These are phyloP conservation scores for Antrozous pallidus DNA, from an alignment of 2,797 vertebrate species.

Conservation along the genomic window DNA sequence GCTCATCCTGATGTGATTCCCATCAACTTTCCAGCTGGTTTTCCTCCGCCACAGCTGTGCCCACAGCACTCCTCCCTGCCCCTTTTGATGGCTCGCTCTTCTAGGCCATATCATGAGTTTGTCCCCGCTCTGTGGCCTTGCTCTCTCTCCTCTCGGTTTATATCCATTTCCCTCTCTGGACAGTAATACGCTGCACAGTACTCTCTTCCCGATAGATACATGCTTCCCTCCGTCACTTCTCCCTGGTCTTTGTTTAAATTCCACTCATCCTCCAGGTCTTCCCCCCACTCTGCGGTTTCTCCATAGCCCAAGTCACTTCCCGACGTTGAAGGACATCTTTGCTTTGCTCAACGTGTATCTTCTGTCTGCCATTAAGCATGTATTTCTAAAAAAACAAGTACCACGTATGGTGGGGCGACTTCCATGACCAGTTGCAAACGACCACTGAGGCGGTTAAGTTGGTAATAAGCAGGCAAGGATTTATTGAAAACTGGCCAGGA, in stretches of 20 bases:
- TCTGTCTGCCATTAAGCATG: not conserved
- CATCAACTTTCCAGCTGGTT: not conserved
- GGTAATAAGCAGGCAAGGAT: too few relatives aligned
- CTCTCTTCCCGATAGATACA: not conserved
- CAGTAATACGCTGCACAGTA: rapidly evolving
- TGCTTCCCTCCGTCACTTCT: not conserved
- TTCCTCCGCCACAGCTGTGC: not conserved
- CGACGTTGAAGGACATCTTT: not conserved
- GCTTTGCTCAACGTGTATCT: not conserved
- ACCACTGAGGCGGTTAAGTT: too few relatives aligned
- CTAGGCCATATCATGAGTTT: rapidly evolving
- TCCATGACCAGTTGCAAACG: too few relatives aligned
- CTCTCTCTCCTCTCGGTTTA: not conserved
- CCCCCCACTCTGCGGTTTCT: not conserved
- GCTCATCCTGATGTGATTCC: not conserved
- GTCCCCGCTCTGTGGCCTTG: not conserved
- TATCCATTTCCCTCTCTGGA: not conserved
- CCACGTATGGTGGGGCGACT: too few relatives aligned
- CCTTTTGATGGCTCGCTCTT: not conserved
- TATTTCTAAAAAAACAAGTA: not conserved
- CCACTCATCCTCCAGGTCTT: too few relatives aligned
- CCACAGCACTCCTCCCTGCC: too few relatives aligned
- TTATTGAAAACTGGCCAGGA: too few relatives aligned
- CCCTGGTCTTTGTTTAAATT: not conserved
- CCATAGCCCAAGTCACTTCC: not conserved